Percentiles rank a stretch among this genome's conserved stretches.
Conservation (phyloP, 2,888 invertebrate genomes). For the Scaptomyza flava region DNA sequence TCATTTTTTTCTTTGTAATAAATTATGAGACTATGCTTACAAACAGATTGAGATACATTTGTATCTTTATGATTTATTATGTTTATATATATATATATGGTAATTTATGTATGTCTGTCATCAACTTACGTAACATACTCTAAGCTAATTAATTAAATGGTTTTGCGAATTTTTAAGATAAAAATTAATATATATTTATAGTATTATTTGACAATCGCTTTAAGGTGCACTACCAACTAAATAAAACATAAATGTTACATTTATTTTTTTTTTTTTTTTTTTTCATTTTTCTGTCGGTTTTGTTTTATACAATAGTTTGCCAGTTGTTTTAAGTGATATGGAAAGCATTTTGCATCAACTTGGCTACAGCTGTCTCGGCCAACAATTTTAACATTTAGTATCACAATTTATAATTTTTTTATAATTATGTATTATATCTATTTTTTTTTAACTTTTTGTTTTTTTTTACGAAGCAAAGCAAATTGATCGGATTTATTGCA, state of each 20-base stretch:
- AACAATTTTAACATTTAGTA: constrained; percentile 72
- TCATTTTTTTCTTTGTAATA: constrained; percentile 60
- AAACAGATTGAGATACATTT: constrained; percentile 68
- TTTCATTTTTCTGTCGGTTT: constrained; percentile 19
- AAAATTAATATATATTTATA: constrained; percentile 25
- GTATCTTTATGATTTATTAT: constrained; percentile 65
- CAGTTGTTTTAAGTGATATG: constrained; percentile 67
- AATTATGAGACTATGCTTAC: constrained; percentile 77
- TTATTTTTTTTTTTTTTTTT: constrained; percentile 38
- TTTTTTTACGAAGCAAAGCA: constrained; percentile 59
- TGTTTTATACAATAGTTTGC: constrained; percentile 56
- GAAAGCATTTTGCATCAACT: constrained; percentile 71
- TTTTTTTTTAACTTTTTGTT: constrained; percentile 23
- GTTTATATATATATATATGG: constrained; percentile 30
- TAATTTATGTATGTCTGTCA: constrained; percentile 53
- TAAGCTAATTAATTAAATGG: constrained; percentile 54
- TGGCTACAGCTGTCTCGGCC: constrained; percentile 38
- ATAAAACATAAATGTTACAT: constrained; percentile 75
- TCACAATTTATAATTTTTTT: constrained; percentile 74
- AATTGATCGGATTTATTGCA: constrained; percentile 48
- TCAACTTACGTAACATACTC: constrained; percentile 57
- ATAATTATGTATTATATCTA: constrained; percentile 22
- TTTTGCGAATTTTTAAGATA: constrained; percentile 54
- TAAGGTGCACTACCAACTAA: constrained; percentile 60
- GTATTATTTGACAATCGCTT: constrained; percentile 58